Base-by-base conservation (phyloP, 2,888 invertebrate genomes). In the Malthinus seriepunctatus region DNA sequence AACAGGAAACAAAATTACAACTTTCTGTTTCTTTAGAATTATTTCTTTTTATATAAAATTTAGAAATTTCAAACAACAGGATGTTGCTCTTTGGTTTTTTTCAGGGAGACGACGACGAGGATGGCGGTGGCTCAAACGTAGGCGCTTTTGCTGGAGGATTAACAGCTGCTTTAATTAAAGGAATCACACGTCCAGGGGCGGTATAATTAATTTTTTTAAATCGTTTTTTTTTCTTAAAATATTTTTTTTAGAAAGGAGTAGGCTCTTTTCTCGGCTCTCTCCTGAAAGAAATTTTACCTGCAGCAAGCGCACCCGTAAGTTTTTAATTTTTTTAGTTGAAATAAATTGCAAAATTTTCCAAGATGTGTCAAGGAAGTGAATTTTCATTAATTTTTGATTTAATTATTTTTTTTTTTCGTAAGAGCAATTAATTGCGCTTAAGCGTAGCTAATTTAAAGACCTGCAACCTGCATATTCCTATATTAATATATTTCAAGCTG, bases 81-180 rank as follows among this genome's bases (percentile, higher is more conserved):
- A 23, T 23, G 23, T 23, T 23, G 23, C 23, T 23, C 23, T 23
- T 23, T 23, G 2, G 23, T 5, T 2, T 23, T 23, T 23, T 72
- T 65, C 62, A 77, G 77, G 75, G 76, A 5, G 23, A 23, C 9
- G 39, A 42, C 15, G 75, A 72, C 37, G 76, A 69, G 8, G 76
- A 69, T 32, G 78, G 73, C 3, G 77, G 77, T 10, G 80, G 80
- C 31, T 80, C 79, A 8, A 78, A 80, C 67, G 72, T 80, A 32
- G 79, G 78, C n/a, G 69, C 76, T 0, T 79, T 80, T 61, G 63
- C 74, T 14, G 77, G 78, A 42, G 78, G 79, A n/a, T 64, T 80
- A 32, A 32, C 75, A 11, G 78, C 78, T 32, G 78, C 79, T 37
- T 58, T 77, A 4, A 68, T 80, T 15, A 73, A 76, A 65, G 79